A percentile compares a stretch with the other conserved stretches of the same genome.
phyloP scores from a whole-genome alignment of 1,140 invertebrate species.

The Ostrea denselamellosa region DNA sequence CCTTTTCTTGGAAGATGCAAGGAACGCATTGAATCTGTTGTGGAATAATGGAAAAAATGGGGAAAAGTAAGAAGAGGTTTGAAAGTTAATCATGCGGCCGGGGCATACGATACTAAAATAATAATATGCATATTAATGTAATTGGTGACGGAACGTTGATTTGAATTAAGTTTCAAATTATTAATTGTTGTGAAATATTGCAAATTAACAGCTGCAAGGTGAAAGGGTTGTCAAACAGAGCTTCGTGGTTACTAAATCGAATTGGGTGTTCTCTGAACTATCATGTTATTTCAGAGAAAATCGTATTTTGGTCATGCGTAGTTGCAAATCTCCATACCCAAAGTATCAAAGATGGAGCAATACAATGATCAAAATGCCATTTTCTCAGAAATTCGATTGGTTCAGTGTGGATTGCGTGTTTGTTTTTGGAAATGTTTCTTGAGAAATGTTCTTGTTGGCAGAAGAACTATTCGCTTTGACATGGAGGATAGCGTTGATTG shows the following conservation, averaged over 20 bases:
- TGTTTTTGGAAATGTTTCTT: background rate
- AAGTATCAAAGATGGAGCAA: background rate
- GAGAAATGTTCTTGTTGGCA: constrained; percentile 25
- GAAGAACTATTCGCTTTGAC: constrained; percentile 31
- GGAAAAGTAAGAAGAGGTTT: constrained; percentile 10
- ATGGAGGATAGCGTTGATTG: constrained; percentile 40
- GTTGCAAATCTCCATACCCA: background rate
- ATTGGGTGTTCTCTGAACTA: background rate
- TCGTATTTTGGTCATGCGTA: constrained; percentile 6
- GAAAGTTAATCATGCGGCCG: background rate
- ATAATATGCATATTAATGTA: background rate
- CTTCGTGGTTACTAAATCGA: background rate
- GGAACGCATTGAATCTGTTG: constrained; percentile 36
- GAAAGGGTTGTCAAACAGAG: constrained; percentile 32
- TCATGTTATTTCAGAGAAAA: background rate
- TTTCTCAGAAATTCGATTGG: background rate
- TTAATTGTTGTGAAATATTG: background rate
- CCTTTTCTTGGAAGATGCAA: constrained; percentile 37
- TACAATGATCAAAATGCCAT: background rate
- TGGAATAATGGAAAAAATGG: constrained; percentile 20
- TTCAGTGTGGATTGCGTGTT: background rate
- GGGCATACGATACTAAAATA: constrained; percentile 29
- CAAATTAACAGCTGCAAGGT: constrained; percentile 21
- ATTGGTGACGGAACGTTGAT: background rate
- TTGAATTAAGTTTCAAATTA: background rate